phyloP scores from a whole-genome alignment of 2,113 vertebrate species.

The Mohoua ochrocephala region DNA sequence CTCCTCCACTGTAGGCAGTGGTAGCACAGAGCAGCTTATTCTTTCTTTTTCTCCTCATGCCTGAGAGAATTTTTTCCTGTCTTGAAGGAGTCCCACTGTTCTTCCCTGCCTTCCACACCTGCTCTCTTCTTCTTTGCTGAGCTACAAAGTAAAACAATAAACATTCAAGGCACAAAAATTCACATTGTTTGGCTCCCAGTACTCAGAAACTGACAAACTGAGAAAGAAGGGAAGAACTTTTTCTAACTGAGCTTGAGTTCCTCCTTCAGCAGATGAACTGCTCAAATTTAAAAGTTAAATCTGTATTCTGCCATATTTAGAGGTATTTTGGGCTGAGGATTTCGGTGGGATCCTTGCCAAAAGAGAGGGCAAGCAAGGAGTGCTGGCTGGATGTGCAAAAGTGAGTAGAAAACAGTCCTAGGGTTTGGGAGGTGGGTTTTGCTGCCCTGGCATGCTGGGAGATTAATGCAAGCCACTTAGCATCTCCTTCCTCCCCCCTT shows the following conservation, averaged over 20 bases:
- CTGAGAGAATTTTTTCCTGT: constrained; percentile 33
- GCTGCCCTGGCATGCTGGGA: background rate
- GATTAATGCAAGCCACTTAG: constrained; percentile 31
- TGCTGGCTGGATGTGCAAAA: background rate
- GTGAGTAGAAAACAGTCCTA: background rate
- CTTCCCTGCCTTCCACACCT: constrained; percentile 57
- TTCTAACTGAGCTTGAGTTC: background rate
- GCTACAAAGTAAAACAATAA: constrained; percentile 41
- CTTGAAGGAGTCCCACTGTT: constrained; percentile 54
- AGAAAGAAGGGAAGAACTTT: background rate
- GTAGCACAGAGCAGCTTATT: background rate
- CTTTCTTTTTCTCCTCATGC: constrained; percentile 20
- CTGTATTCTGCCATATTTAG: background rate
- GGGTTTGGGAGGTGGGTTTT: background rate
- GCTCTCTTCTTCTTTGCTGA: constrained; percentile 42
- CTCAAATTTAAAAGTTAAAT: background rate
- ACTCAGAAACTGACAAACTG: background rate
- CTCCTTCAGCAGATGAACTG: background rate
- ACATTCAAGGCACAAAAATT: constrained; percentile 24
- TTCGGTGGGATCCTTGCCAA: background rate
- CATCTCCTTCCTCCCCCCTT: constrained; percentile 4
- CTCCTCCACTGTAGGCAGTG: background rate
- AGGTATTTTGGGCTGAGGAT: background rate
- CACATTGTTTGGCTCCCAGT: background rate
- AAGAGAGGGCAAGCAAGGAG: background rate